These are phyloP conservation scores for Channa maculata DNA, from an alignment of 2,113 vertebrate genomes.

Conservation along the genomic window DNA sequence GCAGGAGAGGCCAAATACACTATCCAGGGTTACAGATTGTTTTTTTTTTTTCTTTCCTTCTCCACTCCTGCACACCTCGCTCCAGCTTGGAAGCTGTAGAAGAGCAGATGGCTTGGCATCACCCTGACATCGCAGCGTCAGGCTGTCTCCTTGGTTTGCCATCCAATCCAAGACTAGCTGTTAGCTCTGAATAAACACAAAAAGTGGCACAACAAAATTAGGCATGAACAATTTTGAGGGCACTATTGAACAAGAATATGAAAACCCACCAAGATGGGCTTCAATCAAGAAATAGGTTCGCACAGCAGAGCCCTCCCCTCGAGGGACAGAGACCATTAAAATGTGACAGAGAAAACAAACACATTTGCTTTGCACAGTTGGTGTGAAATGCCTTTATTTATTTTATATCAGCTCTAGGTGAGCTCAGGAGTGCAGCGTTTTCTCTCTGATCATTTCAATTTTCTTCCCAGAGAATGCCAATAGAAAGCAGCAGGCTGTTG, in stretches of 20 bases:
- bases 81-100: conserved; percentile 65
- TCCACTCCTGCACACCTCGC: conserved; percentile 47
- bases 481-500: conserved; percentile 22
- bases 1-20: conserved; percentile 4
- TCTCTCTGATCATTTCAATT: conserved; percentile 56
- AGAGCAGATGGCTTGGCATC: conserved; percentile 83
- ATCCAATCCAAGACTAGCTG: conserved; percentile 71
- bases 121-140: conserved; percentile 73
- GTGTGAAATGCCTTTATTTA: conserved; percentile 66
- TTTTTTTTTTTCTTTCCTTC: conserved; percentile 38
- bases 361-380: conserved; percentile 74
- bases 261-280: conserved; percentile 62
- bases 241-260: conserved; percentile 63
- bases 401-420: conserved; percentile 63
- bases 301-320: conserved; percentile 53
- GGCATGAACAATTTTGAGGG: conserved; percentile 66
- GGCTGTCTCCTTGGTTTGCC: conserved; percentile 69
- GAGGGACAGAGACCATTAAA: conserved; percentile 71
- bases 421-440: conserved; percentile 53
- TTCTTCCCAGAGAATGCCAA: conserved; percentile 27
- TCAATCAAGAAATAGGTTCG: conserved; percentile 67
- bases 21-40: conserved; percentile 20
- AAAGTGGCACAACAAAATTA: conserved; percentile 74
- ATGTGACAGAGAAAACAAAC: conserved; percentile 75
- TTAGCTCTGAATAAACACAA: conserved; percentile 73